Evolutionary conservation across 2,888 invertebrate species (phyloP).

Genomic region (Panopea generosa): DNA sequence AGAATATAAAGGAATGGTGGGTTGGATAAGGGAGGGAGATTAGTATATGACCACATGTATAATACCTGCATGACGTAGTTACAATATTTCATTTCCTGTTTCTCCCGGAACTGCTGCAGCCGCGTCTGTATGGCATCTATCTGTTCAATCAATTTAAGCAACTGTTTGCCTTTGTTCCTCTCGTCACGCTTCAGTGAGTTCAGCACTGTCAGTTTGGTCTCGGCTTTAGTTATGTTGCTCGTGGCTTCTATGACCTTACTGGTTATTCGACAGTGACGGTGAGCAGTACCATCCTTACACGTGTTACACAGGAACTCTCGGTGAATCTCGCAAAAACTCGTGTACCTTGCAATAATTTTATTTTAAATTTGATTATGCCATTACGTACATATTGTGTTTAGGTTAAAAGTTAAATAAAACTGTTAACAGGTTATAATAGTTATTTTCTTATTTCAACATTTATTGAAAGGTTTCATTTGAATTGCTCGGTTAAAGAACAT

Average conservation of each 20-base stretch:
- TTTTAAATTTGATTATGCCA: neutral
- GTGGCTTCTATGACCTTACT: slow-evolving; percentile 44
- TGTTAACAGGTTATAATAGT: too few species aligned
- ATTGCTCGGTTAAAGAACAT: too few species aligned
- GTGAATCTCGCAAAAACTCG: slow-evolving; percentile 48
- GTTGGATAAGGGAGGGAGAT: too few species aligned
- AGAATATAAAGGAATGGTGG: too few species aligned
- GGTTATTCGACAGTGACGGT: slow-evolving; percentile 35
- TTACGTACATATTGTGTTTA: too few species aligned
- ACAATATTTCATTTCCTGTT: slow-evolving; percentile 43
- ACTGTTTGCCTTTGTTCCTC: slow-evolving; percentile 47
- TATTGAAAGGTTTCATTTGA: too few species aligned
- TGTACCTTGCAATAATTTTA: slow-evolving; percentile 18
- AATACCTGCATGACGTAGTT: slow-evolving; percentile 55
- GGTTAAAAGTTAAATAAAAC: too few species aligned
- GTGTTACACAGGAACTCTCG: slow-evolving; percentile 50
- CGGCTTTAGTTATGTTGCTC: slow-evolving; percentile 48
- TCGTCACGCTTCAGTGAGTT: slow-evolving; percentile 53
- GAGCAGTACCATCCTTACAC: slow-evolving; percentile 37
- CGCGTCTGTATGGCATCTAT: slow-evolving; percentile 46
- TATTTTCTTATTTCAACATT: too few species aligned
- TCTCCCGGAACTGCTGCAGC: slow-evolving; percentile 30
- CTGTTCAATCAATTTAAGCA: slow-evolving; percentile 54
- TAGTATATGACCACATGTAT: too few species aligned
- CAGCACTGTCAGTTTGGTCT: slow-evolving; percentile 49